Evolutionary conservation across 2,888 invertebrate genomes (phyloP), one percentile per base, ranked within the genome.

Genomic region (Ennomos quercinarius): DNA sequence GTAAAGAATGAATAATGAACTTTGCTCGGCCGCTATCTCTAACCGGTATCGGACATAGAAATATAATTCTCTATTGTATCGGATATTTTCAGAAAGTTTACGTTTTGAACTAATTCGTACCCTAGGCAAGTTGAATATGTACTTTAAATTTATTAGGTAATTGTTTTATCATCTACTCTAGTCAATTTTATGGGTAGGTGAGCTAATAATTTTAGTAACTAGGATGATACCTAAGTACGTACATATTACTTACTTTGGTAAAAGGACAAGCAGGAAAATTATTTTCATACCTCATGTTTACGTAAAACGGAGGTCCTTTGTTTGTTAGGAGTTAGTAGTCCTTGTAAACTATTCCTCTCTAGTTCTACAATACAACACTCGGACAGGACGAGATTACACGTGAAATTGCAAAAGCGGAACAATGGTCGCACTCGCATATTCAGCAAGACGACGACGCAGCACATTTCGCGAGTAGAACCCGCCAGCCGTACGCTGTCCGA

Each of bases 351-450:
- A 50, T 50, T 52, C 60, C 57, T 63, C 49, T 51, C 56, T 52
- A 62, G 63, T 57, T 65, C 61, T 64, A 64, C 62, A 64, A 63
- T 67, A 72, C 68, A 72, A 66, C 69, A 71, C 66, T 67, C 64
- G 64, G 62, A 69, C 73, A 72, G 76, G 80, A 83, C 81, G 73
- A 83, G 83, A 89, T 89, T 89, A 87, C 86, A 84, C 77, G 83
- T 84, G 83, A 83, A 85, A 87, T 88, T 89, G 87, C 86, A 77
- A 84, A 81, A 80, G 73, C 82, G 76, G 86, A 86, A 91, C 88
- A 90, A 90, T 89, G 75, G 84, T 80, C 78, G 80, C 78, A 80
- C 84, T 81, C 80, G 80, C 80, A 81, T 85, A 87, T 86, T 88
- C 85, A 84, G 83, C 77, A 84, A 82, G 80, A 83, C 77, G 83